phyloP scores from a whole-genome alignment of 2,888 invertebrate genomes.

The Campaea margaritaria region DNA sequence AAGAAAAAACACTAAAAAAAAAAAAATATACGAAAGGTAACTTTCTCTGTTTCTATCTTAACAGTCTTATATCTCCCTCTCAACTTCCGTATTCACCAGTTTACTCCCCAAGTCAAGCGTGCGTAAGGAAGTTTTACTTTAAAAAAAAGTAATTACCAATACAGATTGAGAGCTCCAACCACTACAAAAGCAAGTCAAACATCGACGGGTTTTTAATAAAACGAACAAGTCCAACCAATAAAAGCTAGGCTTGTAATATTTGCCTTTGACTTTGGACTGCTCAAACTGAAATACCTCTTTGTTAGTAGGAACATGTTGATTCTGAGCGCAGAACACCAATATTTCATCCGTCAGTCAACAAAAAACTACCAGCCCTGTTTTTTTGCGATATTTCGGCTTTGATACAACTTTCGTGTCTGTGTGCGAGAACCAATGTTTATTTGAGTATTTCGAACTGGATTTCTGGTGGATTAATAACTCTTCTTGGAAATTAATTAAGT shows the following conservation, averaged over 20 bases:
- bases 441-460: constrained; percentile 14
- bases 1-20: too few species aligned
- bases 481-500: not conserved
- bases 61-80: too few species aligned
- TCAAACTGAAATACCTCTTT: constrained; percentile 44
- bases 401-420: constrained; percentile 26
- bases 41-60: too few species aligned
- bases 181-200: constrained; percentile 15
- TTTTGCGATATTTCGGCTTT: constrained; percentile 26
- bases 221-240: constrained; percentile 11
- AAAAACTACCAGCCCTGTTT: constrained; percentile 31
- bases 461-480: not conserved
- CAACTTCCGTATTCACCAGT: too few species aligned
- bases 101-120: too few species aligned
- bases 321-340: constrained; percentile 44
- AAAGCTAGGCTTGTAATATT: constrained; percentile 18
- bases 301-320: constrained; percentile 45
- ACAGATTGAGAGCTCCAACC: not conserved
- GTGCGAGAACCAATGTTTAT: constrained; percentile 19
- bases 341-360: constrained; percentile 45
- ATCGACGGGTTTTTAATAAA: constrained; percentile 11
- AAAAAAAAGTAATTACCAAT: too few species aligned
- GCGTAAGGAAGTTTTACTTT: too few species aligned
- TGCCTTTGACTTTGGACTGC: constrained; percentile 29
- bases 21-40: too few species aligned